These are phyloP conservation scores for Eubasilissa regina DNA, from an alignment of 1,140 invertebrate genomes.

Conservation along the genomic window DNA sequence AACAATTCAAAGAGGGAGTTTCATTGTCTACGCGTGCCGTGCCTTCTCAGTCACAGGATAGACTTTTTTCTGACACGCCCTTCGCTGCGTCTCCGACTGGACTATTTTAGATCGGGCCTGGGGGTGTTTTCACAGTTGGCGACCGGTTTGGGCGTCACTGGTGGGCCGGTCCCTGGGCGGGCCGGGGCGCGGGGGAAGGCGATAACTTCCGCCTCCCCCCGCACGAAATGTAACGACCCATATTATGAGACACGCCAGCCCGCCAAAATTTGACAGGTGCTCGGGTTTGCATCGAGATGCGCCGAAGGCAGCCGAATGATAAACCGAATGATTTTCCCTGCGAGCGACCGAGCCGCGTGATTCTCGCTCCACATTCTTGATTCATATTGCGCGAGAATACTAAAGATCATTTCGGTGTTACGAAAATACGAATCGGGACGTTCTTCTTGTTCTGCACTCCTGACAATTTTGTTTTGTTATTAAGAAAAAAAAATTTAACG, in stretches of 20 bases:
- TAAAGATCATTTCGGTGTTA: no score
- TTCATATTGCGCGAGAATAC: no score
- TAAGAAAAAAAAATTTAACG: no score
- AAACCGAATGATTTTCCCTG: no score
- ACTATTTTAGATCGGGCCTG: constrained; percentile 11
- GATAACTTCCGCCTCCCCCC: constrained; percentile 15
- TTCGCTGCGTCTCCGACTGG: background rate
- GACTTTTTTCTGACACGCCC: background rate
- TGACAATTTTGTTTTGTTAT: no score
- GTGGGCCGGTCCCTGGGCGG: constrained; percentile 23
- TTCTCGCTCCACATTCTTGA: no score
- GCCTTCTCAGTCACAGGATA: background rate
- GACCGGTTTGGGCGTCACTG: constrained; percentile 38
- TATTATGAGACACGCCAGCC: constrained; percentile 9
- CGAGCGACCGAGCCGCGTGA: no score
- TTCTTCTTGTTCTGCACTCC: no score
- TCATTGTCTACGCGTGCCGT: background rate
- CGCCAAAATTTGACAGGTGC: constrained; percentile 21
- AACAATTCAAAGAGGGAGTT: constrained; percentile 3
- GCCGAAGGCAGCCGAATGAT: background rate
- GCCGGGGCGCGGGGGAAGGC: background rate
- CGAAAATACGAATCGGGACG: no score
- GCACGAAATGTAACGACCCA: constrained; percentile 11
- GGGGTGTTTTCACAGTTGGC: constrained; percentile 30
- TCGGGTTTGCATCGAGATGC: background rate